Base-by-base conservation (phyloP, 2,888 invertebrate species). In the Nycteola revayana region DNA sequence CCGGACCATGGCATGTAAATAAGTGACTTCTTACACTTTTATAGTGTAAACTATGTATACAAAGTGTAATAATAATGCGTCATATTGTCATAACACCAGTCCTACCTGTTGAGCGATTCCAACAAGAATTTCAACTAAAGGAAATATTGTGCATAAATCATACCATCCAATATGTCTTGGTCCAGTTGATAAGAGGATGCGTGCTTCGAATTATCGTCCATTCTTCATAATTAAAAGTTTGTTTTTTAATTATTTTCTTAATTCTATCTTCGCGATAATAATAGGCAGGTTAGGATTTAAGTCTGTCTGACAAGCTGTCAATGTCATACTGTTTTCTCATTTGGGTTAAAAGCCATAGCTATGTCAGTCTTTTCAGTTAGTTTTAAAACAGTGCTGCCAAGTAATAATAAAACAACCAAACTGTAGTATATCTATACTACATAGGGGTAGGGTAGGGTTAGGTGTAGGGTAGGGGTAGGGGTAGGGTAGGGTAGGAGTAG, bases 151-250 rank as follows among this genome's bases (percentile, higher is more conserved):
- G 29, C 21, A 39, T 48, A 36, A 29, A 32, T 66, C 82, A 58
- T 62, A 83, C 88, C 85, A 60, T 88, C 87, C 29, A 88, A 73
- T 63, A 87, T 83, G 70, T 87, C 87, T 59, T 88, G 87, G 57
- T 88, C 87, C 66, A 80, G 65, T 62, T 83, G 85, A 59, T 85
- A 87, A 42, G 86, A 84, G 54, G 82, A 69, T 51, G 77, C 73
- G 65, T 84, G 75, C 63, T 83, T 87, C 63, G 67, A 75, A 69
- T 79, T 80, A 79, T 87, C 87, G 79, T 86, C 87, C 88, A 88
- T 88, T 84, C 87, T 88, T 86, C 87, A 88, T 87, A 79, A 77
- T 87, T 83, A 70, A 55, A 65, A 70, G 63, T 55, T n/a, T 70
- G 21, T 69, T 62, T 69, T 67, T 59, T 49, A 48, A 66, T 57